phyloP scores from a whole-genome alignment of 2,888 invertebrate species.

The Pterostichus madidus region DNA sequence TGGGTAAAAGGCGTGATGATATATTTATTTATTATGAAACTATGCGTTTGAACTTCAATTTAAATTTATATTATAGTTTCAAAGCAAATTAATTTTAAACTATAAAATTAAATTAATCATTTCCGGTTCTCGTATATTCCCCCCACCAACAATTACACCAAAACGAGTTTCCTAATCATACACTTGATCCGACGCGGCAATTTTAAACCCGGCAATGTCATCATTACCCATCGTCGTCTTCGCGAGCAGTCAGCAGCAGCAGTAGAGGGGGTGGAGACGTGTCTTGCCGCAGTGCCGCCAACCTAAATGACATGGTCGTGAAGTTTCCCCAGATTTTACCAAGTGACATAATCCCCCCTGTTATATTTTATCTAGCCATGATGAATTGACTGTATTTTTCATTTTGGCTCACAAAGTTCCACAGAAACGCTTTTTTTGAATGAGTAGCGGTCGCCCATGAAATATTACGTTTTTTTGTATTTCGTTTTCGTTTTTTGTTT shows the following conservation, averaged over 20 bases:
- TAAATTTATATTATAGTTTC: too few relatives aligned
- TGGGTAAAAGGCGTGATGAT: too few relatives aligned
- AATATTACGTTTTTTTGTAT: constrained; percentile 51
- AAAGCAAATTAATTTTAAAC: too few relatives aligned
- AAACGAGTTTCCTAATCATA: too few relatives aligned
- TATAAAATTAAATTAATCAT: too few relatives aligned
- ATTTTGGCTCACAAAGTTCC: constrained; percentile 51
- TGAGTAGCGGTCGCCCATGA: constrained; percentile 37
- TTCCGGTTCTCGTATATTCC: too few relatives aligned
- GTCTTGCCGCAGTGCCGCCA: constrained; percentile 33
- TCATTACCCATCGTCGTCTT: background rate
- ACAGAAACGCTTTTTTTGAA: constrained; percentile 45
- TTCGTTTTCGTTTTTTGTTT: constrained; percentile 44
- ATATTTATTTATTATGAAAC: too few relatives aligned
- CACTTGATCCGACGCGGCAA: too few relatives aligned
- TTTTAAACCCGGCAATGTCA: background rate
- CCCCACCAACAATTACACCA: too few relatives aligned
- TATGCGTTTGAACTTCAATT: too few relatives aligned
- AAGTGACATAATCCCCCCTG: constrained; percentile 59
- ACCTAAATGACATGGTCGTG: constrained; percentile 57
- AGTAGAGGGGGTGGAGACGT: too few relatives aligned
- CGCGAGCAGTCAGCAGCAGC: background rate
- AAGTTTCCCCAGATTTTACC: constrained; percentile 60
- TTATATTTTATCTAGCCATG: constrained; percentile 61
- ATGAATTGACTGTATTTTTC: constrained; percentile 57